phyloP scores from a whole-genome alignment of 2,888 invertebrate genomes.

The Andrena bucephala region DNA sequence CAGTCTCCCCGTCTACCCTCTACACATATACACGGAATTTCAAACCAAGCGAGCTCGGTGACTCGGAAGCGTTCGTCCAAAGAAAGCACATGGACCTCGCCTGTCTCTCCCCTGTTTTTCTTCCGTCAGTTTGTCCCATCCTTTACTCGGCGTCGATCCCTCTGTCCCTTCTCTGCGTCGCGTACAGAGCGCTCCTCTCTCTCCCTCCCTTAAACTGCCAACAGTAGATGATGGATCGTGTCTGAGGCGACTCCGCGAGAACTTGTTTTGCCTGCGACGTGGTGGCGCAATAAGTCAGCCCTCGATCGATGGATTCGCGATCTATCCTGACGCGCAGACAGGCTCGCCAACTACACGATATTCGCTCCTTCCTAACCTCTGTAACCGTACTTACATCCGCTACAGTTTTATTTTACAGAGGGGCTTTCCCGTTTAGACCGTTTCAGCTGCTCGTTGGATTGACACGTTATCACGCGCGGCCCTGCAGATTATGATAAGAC shows the following conservation, averaged over 20 bases:
- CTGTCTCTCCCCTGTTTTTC: not conserved
- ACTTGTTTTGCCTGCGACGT: not conserved
- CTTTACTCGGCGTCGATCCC: not conserved
- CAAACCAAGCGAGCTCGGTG: not conserved
- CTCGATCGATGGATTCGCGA: not conserved
- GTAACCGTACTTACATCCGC: too few species aligned
- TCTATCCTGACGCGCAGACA: not conserved
- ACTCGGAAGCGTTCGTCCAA: not conserved
- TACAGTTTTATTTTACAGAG: too few species aligned
- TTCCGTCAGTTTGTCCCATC: not conserved
- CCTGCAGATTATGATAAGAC: too few species aligned
- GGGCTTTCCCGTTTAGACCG: too few species aligned
- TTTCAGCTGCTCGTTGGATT: too few species aligned
- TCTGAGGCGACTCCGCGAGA: not conserved
- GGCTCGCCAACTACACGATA: too few species aligned
- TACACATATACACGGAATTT: too few species aligned
- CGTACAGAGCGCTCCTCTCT: not conserved
- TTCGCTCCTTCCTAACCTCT: constrained; percentile 29
- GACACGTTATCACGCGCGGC: too few species aligned
- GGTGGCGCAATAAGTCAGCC: not conserved
- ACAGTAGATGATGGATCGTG: not conserved
- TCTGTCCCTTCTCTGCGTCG: not conserved
- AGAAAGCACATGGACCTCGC: not conserved
- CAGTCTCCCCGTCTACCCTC: not conserved
- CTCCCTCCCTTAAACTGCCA: not conserved